phyloP scores from a whole-genome alignment of 1,140 invertebrate species.

The Calliphora vicina region DNA sequence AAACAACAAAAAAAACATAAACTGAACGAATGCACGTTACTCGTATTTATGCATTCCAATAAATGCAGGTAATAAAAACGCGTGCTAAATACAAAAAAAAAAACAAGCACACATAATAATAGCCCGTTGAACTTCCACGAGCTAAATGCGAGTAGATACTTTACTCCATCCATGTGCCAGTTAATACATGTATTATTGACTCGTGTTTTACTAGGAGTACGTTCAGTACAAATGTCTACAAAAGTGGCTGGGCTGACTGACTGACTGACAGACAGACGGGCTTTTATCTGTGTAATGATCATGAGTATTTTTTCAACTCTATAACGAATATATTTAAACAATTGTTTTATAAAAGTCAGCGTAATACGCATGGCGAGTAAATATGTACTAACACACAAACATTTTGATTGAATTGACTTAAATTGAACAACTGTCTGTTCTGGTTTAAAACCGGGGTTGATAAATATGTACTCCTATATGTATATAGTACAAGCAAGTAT shows the following conservation, averaged over 20 bases:
- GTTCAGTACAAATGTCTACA: not conserved
- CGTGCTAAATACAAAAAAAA: not conserved
- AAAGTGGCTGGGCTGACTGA: not conserved
- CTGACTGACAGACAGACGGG: too few relatives aligned
- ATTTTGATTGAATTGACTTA: too few relatives aligned
- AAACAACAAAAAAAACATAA: not conserved
- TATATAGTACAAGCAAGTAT: too few relatives aligned
- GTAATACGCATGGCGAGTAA: too few relatives aligned
- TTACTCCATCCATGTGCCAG: too few relatives aligned
- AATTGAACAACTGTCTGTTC: too few relatives aligned
- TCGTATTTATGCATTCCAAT: not conserved
- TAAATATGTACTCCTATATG: too few relatives aligned
- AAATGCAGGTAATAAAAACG: not conserved
- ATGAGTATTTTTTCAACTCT: not conserved
- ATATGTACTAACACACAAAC: too few relatives aligned
- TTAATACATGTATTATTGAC: not conserved
- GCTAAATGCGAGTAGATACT: too few relatives aligned
- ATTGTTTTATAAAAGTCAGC: not conserved
- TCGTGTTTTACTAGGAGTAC: not conserved
- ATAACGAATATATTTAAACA: not conserved
- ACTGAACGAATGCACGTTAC: too few relatives aligned
- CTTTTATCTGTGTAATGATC: not conserved
- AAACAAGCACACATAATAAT: not conserved
- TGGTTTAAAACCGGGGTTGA: too few relatives aligned
- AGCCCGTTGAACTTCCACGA: not conserved